These are phyloP conservation scores for Echinops telfairi DNA, from an alignment of 2,113 vertebrate genomes.

Conservation along the genomic window DNA sequence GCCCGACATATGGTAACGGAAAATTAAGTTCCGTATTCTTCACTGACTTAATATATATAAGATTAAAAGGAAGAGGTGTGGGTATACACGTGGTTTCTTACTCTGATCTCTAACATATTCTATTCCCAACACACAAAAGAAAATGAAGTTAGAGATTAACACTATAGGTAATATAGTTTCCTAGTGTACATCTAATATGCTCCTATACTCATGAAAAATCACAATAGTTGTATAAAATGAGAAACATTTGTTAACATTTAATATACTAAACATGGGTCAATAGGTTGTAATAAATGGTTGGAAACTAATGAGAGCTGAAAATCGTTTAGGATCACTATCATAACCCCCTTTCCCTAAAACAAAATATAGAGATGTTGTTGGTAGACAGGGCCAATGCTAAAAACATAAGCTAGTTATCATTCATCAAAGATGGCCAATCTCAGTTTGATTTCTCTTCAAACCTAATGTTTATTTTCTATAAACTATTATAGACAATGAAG, in stretches of 20 bases:
- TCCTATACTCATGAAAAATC: slow-evolving; percentile 66
- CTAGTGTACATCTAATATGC: slow-evolving; percentile 48
- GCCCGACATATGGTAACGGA: neutral
- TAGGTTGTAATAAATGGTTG: slow-evolving; percentile 48
- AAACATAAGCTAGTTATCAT: neutral
- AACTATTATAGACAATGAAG: neutral
- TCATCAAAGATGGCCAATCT: neutral
- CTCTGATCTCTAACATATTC: slow-evolving; percentile 17
- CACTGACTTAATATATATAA: slow-evolving; percentile 39
- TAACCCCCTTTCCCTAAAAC: slow-evolving; percentile 4
- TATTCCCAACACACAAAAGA: slow-evolving; percentile 43
- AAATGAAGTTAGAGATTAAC: slow-evolving; percentile 58
- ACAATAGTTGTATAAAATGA: slow-evolving; percentile 65
- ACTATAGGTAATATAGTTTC: slow-evolving; percentile 63
- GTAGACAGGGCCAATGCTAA: neutral
- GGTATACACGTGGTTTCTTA: neutral
- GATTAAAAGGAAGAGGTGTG: slow-evolving; percentile 33
- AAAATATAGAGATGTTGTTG: neutral
- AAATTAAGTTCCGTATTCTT: slow-evolving; percentile 51
- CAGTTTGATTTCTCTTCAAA: neutral
- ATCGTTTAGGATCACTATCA: neutral
- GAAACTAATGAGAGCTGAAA: slow-evolving; percentile 54
- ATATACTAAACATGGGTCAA: slow-evolving; percentile 30
- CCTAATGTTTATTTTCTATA: neutral
- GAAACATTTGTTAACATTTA: slow-evolving; percentile 69